Evolutionary conservation across 1,140 invertebrate species (phyloP).

Genomic region (Drosophila bifasciata): DNA sequence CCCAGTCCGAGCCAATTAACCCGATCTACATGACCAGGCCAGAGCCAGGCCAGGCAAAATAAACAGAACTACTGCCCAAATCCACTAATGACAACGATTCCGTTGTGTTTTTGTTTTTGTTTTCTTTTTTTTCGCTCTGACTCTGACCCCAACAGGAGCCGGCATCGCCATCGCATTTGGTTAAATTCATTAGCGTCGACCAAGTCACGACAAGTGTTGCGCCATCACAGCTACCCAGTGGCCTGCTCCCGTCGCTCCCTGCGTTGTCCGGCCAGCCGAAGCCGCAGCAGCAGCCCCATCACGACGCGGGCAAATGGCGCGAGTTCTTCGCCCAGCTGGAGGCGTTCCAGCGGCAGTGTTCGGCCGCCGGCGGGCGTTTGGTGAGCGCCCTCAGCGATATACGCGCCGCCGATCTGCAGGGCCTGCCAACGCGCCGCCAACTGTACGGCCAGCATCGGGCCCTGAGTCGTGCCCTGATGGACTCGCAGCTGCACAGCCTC

Average conservation of each 20-base stretch:
- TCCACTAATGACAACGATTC: constrained; percentile 71
- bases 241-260: constrained; percentile 74
- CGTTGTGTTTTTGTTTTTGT: constrained; percentile 11
- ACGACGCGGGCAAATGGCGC: constrained; percentile 87
- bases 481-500: constrained; percentile 85
- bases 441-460: constrained; percentile 85
- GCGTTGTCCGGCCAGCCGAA: constrained; percentile 84
- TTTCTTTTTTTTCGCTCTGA: constrained; percentile 42
- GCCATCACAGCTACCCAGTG: constrained; percentile 83
- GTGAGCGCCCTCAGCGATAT: constrained; percentile 85
- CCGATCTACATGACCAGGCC: constrained; percentile 61
- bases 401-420: constrained; percentile 84
- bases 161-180: constrained; percentile 56
- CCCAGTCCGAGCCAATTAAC: constrained; percentile 74
- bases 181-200: constrained; percentile 84
- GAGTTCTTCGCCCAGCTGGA: constrained; percentile 87
- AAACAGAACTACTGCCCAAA: constrained; percentile 46
- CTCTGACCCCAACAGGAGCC: constrained; percentile 57
- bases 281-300: constrained; percentile 44
- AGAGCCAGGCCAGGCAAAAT: constrained; percentile 13
- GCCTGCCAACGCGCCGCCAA: constrained; percentile 85
- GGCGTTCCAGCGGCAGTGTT: constrained; percentile 85
- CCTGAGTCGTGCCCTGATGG: constrained; percentile 85
- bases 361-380: constrained; percentile 84
- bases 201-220: constrained; percentile 84